Conservation (phyloP, 2,888 invertebrate species). For the Cylindroiulus punctatus region DNA sequence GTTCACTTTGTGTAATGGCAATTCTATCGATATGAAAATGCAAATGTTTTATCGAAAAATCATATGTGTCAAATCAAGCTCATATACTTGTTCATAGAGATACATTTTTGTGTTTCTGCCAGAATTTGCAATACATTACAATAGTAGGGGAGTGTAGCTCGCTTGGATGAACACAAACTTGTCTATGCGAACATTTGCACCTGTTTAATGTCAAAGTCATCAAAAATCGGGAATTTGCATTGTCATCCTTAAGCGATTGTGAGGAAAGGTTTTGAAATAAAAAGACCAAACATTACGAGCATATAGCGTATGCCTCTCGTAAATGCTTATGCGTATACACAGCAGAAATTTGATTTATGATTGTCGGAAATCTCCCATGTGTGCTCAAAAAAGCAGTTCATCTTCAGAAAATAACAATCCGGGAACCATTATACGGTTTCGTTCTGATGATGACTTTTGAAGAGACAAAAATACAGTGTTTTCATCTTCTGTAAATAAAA, state of each 20-base stretch:
- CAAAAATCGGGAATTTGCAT: slow-evolving; percentile 25
- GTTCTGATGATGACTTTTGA: slow-evolving; percentile 11
- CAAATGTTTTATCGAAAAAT: background rate
- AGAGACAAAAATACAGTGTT: slow-evolving; percentile 3
- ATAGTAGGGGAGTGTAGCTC: background rate
- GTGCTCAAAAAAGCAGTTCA: slow-evolving; percentile 17
- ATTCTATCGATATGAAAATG: background rate
- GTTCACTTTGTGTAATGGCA: background rate
- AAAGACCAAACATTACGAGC: background rate
- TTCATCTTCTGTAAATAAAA: slow-evolving; percentile 6
- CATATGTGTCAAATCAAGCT: background rate
- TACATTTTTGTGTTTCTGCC: background rate
- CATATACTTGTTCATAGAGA: background rate
- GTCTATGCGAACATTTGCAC: slow-evolving; percentile 12
- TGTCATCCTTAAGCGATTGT: slow-evolving; percentile 26
- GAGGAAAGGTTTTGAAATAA: background rate
- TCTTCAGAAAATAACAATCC: slow-evolving; percentile 32
- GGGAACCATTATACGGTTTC: slow-evolving; percentile 13
- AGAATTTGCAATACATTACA: slow-evolving; percentile 19
- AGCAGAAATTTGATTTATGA: background rate
- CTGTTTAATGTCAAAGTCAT: slow-evolving; percentile 26
- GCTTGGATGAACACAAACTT: background rate
- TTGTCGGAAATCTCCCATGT: slow-evolving; percentile 26
- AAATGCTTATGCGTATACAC: background rate
- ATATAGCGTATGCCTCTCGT: background rate